A percentile compares a stretch with the other conserved stretches of the same genome.
Conservation (phyloP, 2,888 invertebrate genomes). For the Cryptophagus acutangulus region DNA sequence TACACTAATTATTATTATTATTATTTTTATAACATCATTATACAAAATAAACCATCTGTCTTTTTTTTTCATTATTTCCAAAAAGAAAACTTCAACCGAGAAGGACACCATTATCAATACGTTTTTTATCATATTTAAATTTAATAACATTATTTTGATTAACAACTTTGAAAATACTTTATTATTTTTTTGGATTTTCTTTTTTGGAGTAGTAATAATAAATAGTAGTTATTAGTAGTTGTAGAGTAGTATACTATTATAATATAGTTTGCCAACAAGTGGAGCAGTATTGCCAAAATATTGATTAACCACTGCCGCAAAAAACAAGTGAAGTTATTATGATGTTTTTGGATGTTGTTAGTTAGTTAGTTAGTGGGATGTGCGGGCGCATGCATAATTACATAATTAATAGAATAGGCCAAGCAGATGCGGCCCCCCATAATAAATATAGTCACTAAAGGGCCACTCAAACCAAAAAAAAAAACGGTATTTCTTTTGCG, state of each 20-base stretch:
- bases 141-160: slow-evolving; percentile 44
- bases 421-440: slow-evolving; percentile 26
- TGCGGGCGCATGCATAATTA: slow-evolving; percentile 32
- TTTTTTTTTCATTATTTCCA: too few relatives aligned
- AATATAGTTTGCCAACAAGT: slow-evolving; percentile 44
- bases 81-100: slow-evolving; percentile 40
- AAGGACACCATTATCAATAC: slow-evolving; percentile 14
- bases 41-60: slow-evolving; percentile 46
- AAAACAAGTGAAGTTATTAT: slow-evolving; percentile 41
- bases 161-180: slow-evolving; percentile 49
- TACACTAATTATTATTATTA: slow-evolving; percentile 18
- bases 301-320: slow-evolving; percentile 47
- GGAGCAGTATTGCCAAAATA: slow-evolving; percentile 45
- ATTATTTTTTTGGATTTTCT: too few relatives aligned
- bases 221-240: slow-evolving; percentile 1
- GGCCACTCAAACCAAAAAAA: slow-evolving; percentile 29
- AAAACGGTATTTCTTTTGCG: neutral
- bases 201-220: slow-evolving; percentile 23
- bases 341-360: too few relatives aligned
- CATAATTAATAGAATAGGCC: slow-evolving; percentile 32
- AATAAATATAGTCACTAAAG: too few relatives aligned
- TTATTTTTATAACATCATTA: slow-evolving; percentile 36
- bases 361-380: slow-evolving; percentile 35
- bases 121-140: too few relatives aligned
- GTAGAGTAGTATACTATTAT: slow-evolving; percentile 9